Evolutionary conservation across 2,113 vertebrate species (phyloP).

Genomic region (Camelus bactrianus): DNA sequence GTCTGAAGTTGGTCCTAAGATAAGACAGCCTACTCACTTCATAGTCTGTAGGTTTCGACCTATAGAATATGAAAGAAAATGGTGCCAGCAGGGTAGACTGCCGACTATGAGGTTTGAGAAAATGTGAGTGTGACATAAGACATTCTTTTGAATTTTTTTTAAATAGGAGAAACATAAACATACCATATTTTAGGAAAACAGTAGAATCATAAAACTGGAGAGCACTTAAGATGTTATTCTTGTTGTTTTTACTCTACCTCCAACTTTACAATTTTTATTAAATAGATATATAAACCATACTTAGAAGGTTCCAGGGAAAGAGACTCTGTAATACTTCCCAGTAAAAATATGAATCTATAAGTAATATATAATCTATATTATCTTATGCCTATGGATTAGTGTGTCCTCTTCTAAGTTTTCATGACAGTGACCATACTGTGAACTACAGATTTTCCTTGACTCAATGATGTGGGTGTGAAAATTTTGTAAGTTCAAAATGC

Average conservation of each 20-base stretch:
- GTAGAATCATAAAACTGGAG: constrained; percentile 11
- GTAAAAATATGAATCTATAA: not conserved
- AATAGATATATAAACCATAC: not conserved
- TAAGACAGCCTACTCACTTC: not conserved
- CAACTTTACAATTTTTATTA: constrained; percentile 5
- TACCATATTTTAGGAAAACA: not conserved
- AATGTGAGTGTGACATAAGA: not conserved
- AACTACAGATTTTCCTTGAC: not conserved
- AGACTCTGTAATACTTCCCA: not conserved
- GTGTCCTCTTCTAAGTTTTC: not conserved
- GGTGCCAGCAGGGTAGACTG: not conserved
- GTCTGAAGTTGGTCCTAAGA: not conserved
- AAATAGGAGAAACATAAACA: constrained; percentile 1
- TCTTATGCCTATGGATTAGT: not conserved
- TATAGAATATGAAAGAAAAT: not conserved
- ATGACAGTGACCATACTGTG: not conserved
- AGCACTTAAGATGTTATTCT: not conserved
- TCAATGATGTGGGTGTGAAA: not conserved
- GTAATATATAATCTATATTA: not conserved
- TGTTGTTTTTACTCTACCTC: not conserved
- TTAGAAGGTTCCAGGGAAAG: not conserved
- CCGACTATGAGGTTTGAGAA: not conserved
- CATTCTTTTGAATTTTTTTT: constrained; percentile 33
- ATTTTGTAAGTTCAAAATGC: not conserved
- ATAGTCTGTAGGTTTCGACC: not conserved